phyloP scores from a whole-genome alignment of 2,797 vertebrate species.

The Epinephelus awoara region DNA sequence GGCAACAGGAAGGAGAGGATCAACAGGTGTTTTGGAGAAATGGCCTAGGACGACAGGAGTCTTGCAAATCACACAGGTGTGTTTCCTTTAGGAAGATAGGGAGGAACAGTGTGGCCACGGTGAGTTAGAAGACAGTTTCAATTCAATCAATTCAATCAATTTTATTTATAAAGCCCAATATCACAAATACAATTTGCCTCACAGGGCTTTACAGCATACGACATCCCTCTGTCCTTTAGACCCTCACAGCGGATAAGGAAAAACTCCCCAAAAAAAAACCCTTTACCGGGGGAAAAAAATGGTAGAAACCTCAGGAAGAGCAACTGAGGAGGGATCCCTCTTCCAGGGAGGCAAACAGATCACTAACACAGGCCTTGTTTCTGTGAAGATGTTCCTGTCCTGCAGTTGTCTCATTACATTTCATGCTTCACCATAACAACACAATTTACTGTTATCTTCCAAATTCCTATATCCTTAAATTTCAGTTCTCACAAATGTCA shows the following conservation, averaged over 20 bases:
- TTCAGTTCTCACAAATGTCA: not conserved
- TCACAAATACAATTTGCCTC: too few species aligned
- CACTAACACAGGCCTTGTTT: not conserved
- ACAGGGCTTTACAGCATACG: too few species aligned
- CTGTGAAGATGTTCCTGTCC: not conserved
- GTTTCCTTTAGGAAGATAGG: constrained; percentile 57
- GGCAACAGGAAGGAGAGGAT: constrained; percentile 22
- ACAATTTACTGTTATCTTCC: not conserved
- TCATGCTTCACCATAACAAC: not conserved
- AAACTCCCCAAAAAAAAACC: too few species aligned
- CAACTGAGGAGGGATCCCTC: too few species aligned
- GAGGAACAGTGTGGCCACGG: not conserved
- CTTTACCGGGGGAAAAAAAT: too few species aligned
- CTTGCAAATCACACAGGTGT: constrained; percentile 71
- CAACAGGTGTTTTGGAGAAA: constrained; percentile 32
- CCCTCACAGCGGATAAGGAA: too few species aligned
- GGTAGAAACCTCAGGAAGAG: too few species aligned
- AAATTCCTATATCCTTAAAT: not conserved
- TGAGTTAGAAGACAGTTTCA: not conserved
- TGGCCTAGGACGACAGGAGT: constrained; percentile 31
- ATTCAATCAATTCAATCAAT: too few species aligned
- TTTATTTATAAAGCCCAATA: too few species aligned
- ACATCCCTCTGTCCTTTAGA: too few species aligned
- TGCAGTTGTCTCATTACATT: not conserved
- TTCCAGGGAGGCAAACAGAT: not conserved